Evolutionary conservation across 1,140 invertebrate genomes (phyloP).

Genomic region (Adoxophyes honmai): DNA sequence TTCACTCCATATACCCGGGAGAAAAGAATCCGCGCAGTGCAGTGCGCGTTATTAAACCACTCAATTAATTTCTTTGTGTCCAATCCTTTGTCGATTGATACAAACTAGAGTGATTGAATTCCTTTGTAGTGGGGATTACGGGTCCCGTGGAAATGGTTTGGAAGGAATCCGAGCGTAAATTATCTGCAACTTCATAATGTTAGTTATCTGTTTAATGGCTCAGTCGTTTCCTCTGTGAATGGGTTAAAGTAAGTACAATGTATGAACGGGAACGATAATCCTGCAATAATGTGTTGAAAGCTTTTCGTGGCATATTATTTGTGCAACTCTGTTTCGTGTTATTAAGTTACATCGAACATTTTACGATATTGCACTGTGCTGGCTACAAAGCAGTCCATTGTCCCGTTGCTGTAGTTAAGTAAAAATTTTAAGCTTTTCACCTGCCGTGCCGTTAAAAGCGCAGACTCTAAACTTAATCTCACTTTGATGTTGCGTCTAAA

Average conservation of each 20-base stretch:
- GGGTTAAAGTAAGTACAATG: background rate
- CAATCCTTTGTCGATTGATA: conserved; percentile 15
- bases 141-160: background rate
- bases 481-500: conserved; percentile 13
- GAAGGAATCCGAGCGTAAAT: no score
- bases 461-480: conserved; percentile 5
- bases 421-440: conserved; percentile 8
- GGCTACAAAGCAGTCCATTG: background rate
- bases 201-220: no score
- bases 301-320: conserved; percentile 7
- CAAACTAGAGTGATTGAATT: conserved; percentile 11
- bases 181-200: no score
- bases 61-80: conserved; percentile 19
- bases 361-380: conserved; percentile 3
- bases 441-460: conserved; percentile 7
- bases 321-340: conserved; percentile 3
- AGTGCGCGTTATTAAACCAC: conserved; percentile 22
- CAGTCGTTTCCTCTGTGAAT: no score
- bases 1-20: conserved; percentile 22
- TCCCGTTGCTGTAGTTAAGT: background rate
- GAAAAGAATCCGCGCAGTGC: conserved; percentile 30
- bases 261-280: background rate
- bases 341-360: conserved; percentile 10
- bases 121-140: background rate
- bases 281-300: background rate